Evolutionary conservation across 2,888 invertebrate species (phyloP), one percentile per base, ranked within the genome.

Genomic region (Drosophila emarginata): DNA sequence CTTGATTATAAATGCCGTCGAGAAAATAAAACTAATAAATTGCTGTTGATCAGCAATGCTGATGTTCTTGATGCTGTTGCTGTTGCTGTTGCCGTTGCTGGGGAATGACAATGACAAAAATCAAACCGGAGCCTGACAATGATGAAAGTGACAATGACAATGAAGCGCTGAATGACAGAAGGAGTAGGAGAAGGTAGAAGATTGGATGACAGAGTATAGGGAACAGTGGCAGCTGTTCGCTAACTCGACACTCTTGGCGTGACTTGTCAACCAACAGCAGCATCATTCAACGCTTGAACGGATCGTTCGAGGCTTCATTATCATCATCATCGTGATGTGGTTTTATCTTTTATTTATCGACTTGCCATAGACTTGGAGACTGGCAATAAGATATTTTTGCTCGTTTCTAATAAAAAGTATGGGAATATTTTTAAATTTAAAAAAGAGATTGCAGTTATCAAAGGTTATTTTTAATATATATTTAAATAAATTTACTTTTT

Each of bases 11-110:
- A 77, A 76, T 77, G 70, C 77, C 70, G 64, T 72, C 76, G 67
- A 69, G 78, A 80, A 80, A 83, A 78, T 76, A 86, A 86, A 83
- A 82, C 82, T 82, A 86, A 82, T 83, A 82, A 84, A 84, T 77
- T 71, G 69, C 75, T 72, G 85, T 79, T 79, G 81, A 87, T 87
- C 85, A 74, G 15, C 32, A 72, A 61, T 52, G 58, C 45, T 45
- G 72, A 18, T 51, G 71, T 23, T 57, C 63, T 6, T 60, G 50
- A n/a, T 61, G 60, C 53, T 52, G 56, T 51, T 62, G 14, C 59
- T 53, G 64, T 12, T 21, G 36, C 23, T 21, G 15, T 45, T 36
- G 40, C 40, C 40, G 11, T 18, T 23, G 21, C 15, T 11, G 63
- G 60, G 64, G 76, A 76, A 78, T 78, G 78, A 78, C 79, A 79